These are phyloP conservation scores for Antheraea mylitta DNA, from an alignment of 1,140 invertebrate species.

Conservation along the genomic window DNA sequence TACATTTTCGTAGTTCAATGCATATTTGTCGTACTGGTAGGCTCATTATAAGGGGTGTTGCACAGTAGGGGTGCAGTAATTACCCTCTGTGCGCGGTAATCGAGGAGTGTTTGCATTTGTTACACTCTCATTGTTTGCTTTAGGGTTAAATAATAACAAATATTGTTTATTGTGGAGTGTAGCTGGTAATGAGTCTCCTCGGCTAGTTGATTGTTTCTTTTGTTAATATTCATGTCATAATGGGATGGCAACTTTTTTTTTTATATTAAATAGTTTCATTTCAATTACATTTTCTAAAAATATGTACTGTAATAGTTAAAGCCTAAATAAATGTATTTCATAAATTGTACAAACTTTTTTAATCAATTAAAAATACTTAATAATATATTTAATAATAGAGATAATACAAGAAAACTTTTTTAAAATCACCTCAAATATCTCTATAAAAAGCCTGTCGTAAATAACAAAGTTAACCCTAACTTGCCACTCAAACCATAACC, in stretches of 20 bases:
- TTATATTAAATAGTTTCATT: no score
- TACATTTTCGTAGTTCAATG: constrained; percentile 40
- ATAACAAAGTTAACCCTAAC: neutral
- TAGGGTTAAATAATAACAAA: constrained; percentile 68
- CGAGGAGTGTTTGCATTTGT: constrained; percentile 60
- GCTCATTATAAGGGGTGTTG: constrained; percentile 43
- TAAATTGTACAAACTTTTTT: no score
- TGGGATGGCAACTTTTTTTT: no score
- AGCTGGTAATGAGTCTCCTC: constrained; percentile 37
- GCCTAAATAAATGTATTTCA: no score
- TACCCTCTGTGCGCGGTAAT: constrained; percentile 54
- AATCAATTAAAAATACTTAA: no score
- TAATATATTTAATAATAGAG: neutral
- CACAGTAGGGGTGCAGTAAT: constrained; percentile 60
- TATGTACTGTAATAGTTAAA: no score
- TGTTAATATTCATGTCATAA: constrained; percentile 21
- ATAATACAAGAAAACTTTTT: constrained; percentile 11
- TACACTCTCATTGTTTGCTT: constrained; percentile 35
- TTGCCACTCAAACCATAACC: constrained; percentile 20
- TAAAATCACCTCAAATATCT: neutral
- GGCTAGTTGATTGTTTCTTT: constrained; percentile 50
- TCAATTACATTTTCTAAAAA: no score
- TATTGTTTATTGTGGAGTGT: constrained; percentile 57
- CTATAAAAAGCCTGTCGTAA: neutral
- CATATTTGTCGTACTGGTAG: constrained; percentile 37